Percentiles rank a stretch among this genome's conserved stretches.
Evolutionary conservation across 2,113 vertebrate genomes (phyloP).

Genomic region (Haemorhous mexicanus): DNA sequence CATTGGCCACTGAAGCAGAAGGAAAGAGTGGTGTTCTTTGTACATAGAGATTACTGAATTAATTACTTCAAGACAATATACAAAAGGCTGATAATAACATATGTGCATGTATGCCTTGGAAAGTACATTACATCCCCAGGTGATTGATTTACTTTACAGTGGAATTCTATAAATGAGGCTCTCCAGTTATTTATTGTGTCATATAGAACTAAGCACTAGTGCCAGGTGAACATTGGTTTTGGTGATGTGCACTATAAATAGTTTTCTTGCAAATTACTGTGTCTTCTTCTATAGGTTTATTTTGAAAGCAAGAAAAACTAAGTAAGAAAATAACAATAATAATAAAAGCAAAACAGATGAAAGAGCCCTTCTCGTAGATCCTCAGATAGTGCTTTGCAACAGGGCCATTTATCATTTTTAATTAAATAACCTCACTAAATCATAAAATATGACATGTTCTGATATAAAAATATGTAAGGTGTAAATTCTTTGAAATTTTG

Average conservation of each 20-base stretch:
- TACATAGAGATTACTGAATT: background rate
- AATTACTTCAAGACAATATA: background rate
- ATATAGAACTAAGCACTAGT: background rate
- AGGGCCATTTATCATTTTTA: background rate
- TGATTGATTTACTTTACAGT: background rate
- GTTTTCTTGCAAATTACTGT: background rate
- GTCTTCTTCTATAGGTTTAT: background rate
- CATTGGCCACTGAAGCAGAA: background rate
- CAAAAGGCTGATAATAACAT: background rate
- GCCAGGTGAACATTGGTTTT: background rate
- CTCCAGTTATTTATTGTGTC: background rate
- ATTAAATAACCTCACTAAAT: background rate
- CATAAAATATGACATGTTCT: background rate
- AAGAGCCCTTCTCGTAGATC: background rate
- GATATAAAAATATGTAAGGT: background rate
- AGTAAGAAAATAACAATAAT: background rate
- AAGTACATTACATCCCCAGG: background rate
- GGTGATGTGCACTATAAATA: background rate
- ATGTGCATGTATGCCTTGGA: background rate
- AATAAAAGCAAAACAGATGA: background rate
- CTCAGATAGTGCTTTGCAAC: background rate
- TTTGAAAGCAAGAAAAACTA: background rate
- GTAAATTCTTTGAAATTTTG: constrained; percentile 12
- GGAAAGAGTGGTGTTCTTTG: background rate
- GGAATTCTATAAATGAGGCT: background rate